phyloP scores from a whole-genome alignment of 2,888 invertebrate species.

The Clostera curtula region DNA sequence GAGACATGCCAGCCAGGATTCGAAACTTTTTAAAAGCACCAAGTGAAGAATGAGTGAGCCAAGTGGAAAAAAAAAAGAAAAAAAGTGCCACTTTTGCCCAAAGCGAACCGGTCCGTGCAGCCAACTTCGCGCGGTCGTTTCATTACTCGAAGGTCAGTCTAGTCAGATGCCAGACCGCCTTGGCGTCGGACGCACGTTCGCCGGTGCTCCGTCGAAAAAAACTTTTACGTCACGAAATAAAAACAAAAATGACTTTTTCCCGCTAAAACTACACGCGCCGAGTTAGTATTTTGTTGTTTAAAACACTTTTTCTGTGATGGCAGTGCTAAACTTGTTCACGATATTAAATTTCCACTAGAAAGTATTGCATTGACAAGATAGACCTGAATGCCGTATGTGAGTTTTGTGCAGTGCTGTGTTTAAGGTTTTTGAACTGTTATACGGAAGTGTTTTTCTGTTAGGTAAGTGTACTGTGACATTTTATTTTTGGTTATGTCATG shows the following conservation, averaged over 20 bases:
- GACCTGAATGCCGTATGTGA: conserved; percentile 36
- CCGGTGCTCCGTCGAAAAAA: conserved; percentile 21
- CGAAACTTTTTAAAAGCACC: conserved; percentile 2
- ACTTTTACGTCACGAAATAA: conserved; percentile 41
- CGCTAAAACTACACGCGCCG: conserved; percentile 16
- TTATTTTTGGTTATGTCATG: no score
- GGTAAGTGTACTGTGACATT: conserved; percentile 2
- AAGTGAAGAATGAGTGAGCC: conserved; percentile 32
- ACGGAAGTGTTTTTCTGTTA: conserved; percentile 28
- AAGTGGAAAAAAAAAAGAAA: conserved; percentile 32
- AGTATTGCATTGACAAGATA: conserved; percentile 43
- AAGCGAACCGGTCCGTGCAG: conserved; percentile 54
- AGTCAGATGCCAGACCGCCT: conserved; percentile 39
- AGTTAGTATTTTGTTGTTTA: not conserved
- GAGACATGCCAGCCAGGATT: not conserved
- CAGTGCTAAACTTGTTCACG: not conserved
- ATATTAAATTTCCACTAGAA: conserved; percentile 34
- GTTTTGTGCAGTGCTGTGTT: conserved; percentile 45
- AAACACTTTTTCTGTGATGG: not conserved
- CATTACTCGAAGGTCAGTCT: conserved; percentile 60
- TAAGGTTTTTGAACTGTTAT: conserved; percentile 35
- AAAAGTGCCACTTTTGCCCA: conserved; percentile 59
- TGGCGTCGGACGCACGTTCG: conserved; percentile 28
- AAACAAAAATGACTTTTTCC: conserved; percentile 32
- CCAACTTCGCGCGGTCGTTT: conserved; percentile 58